Percentiles rank a stretch among this genome's conserved stretches.
These are phyloP conservation scores for Alectura lathami DNA, from an alignment of 2,113 vertebrate species.

Conservation along the genomic window DNA sequence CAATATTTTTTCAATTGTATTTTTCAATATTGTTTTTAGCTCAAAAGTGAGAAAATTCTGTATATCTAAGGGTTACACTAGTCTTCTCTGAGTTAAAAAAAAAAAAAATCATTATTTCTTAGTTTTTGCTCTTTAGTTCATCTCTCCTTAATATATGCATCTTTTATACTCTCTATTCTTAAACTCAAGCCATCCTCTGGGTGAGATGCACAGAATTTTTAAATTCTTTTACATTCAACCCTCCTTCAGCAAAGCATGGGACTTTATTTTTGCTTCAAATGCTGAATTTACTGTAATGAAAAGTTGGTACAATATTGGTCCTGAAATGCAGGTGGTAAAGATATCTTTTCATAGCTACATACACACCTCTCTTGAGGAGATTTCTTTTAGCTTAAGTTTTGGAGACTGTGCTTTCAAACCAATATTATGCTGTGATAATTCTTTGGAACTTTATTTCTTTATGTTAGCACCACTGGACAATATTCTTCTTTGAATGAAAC, in stretches of 20 bases:
- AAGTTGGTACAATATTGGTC: constrained; percentile 30
- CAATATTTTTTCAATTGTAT: background rate
- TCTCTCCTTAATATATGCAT: background rate
- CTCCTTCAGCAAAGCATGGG: background rate
- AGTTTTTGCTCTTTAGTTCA: background rate
- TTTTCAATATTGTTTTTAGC: background rate
- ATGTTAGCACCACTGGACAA: constrained; percentile 38
- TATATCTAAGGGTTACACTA: background rate
- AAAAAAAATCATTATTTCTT: background rate
- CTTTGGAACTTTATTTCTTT: constrained; percentile 39
- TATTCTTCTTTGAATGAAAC: constrained; percentile 36
- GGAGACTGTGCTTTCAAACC: constrained; percentile 27
- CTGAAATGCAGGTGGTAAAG: background rate
- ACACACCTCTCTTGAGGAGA: constrained; percentile 41
- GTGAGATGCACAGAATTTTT: background rate
- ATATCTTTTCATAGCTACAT: constrained; percentile 16
- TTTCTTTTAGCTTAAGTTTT: constrained; percentile 43
- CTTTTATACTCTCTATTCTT: background rate
- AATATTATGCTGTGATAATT: constrained; percentile 44
- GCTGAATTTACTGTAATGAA: constrained; percentile 25
- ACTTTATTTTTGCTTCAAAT: background rate
- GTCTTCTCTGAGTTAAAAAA: background rate
- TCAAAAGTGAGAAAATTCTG: background rate
- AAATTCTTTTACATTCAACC: accelerated
- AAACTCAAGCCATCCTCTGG: background rate